Evolutionary conservation across 2,888 invertebrate species (phyloP).

Genomic region (Pristionchus arcanus): DNA sequence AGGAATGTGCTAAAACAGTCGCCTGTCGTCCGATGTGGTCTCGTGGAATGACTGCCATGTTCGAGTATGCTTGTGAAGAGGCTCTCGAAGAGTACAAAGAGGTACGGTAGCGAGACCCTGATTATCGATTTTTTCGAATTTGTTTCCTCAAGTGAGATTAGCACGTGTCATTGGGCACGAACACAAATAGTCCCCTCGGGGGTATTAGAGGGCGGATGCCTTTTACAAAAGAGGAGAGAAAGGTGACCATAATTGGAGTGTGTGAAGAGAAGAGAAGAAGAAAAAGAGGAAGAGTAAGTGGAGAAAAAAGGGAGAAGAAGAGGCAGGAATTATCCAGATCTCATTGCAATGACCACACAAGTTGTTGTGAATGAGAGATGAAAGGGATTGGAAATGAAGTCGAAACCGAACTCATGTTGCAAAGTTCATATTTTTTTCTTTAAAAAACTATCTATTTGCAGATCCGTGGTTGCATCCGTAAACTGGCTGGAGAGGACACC

Average conservation of each 20-base stretch:
- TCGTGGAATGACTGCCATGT: conserved; percentile 78
- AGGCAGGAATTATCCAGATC: conserved; percentile 44
- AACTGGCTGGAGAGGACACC: conserved; percentile 58
- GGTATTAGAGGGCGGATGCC: conserved; percentile 30
- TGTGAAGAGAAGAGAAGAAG: not conserved
- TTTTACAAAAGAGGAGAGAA: conserved; percentile 37
- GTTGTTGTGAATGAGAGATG: not conserved
- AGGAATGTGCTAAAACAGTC: conserved; percentile 61
- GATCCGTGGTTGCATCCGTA: conserved; percentile 70
- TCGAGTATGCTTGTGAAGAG: conserved; percentile 75
- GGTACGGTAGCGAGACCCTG: conserved; percentile 54
- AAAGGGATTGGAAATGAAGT: conserved; percentile 36
- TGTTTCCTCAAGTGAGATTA: not conserved
- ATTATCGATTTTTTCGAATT: not conserved
- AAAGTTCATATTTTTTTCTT: too few species aligned
- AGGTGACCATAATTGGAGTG: conserved; percentile 48
- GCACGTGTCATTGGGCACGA: not conserved
- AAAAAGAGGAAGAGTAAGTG: not conserved
- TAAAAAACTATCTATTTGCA: conserved; percentile 36
- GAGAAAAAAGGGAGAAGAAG: not conserved
- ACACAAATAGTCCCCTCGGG: not conserved
- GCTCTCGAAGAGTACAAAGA: conserved; percentile 70
- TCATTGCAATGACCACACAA: not conserved
- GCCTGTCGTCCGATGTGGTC: conserved; percentile 76
- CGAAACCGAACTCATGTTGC: not conserved